phyloP scores from a whole-genome alignment of 1,140 invertebrate genomes.

The Galendromus occidentalis region DNA sequence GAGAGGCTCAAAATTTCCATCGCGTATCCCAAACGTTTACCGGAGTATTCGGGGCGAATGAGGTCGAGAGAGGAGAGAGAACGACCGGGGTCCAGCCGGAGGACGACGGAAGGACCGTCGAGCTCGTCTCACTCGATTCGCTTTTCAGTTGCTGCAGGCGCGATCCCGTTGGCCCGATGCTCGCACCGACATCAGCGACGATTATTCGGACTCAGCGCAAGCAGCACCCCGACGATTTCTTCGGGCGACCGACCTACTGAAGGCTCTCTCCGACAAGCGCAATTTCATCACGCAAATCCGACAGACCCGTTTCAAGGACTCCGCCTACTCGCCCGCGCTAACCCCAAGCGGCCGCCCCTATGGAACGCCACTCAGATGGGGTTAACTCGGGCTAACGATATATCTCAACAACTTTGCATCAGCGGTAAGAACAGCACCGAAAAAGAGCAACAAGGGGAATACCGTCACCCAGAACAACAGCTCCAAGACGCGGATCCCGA shows the following conservation, averaged over 20 bases:
- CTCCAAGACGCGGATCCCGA: too few relatives aligned
- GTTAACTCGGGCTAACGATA: neutral
- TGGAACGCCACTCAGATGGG: slow-evolving; percentile 9
- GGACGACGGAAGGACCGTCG: too few relatives aligned
- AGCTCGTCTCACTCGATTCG: too few relatives aligned
- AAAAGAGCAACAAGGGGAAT: too few relatives aligned
- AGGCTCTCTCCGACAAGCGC: slow-evolving; percentile 7
- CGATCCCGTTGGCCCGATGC: neutral
- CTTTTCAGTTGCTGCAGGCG: neutral
- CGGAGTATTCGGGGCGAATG: too few relatives aligned
- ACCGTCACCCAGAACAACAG: too few relatives aligned
- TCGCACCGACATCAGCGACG: neutral
- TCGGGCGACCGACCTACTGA: slow-evolving; percentile 1
- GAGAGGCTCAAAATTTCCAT: too few relatives aligned
- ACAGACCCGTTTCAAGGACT: slow-evolving; percentile 9
- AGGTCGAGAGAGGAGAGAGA: too few relatives aligned
- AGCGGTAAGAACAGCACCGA: too few relatives aligned
- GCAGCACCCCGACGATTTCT: neutral
- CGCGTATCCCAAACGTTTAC: too few relatives aligned
- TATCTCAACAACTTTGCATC: too few relatives aligned
- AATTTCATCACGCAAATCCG: slow-evolving; percentile 5
- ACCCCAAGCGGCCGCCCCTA: slow-evolving; percentile 10
- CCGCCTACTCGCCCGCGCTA: slow-evolving; percentile 4
- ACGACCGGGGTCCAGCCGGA: too few relatives aligned
- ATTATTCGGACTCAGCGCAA: neutral